Base-by-base conservation (phyloP, 2,113 vertebrate genomes). In the Rhinogobius similis region DNA sequence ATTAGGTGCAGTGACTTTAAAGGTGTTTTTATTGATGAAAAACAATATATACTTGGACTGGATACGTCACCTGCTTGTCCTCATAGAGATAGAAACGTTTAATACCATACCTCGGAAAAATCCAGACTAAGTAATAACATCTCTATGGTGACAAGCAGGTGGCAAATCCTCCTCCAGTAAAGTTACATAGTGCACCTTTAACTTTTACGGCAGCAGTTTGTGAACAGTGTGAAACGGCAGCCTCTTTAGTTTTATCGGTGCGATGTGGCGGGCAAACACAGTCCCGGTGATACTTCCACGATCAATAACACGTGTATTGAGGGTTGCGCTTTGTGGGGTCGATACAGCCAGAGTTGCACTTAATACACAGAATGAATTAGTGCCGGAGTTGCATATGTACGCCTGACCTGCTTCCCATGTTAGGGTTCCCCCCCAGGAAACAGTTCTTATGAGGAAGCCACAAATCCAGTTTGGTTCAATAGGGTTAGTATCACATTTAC, bases 221-320 rank as follows among this genome's bases (percentile, higher is more conserved):
- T 21, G 29, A 38, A 72, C n/a, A 71, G 6, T 67, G 76, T 20
- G 32, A 68, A 63, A 13, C 36, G 20, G 29, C 46, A 52, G 24
- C 53, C 73, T 75, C 44, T 53, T 70, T 52, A 59, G 67, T 52
- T 65, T 72, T 52, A 38, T n/a, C 10, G 69, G 52, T 24, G 14
- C n/a, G 23, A 71, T 53, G 44, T 53, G 55, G 20, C 58, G 70
- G 53, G 44, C 23, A 65, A 73, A 61, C 50, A 68, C 7, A 24
- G 39, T 44, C 64, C 67, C 61, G n/a, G 46, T 1, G 23, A 74
- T 70, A 67, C 79, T 78, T 79, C 75, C 52, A 18, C 6, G 10
- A 84, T 90, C 84, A 84, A 86, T 86, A 87, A 77, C 76, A 76
- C 77, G 55, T 75, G 77, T 81, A 86, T 79, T 68, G 73, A 8